Conservation (phyloP, 2,888 invertebrate species). For the Prosopocoilus inquinatus region DNA sequence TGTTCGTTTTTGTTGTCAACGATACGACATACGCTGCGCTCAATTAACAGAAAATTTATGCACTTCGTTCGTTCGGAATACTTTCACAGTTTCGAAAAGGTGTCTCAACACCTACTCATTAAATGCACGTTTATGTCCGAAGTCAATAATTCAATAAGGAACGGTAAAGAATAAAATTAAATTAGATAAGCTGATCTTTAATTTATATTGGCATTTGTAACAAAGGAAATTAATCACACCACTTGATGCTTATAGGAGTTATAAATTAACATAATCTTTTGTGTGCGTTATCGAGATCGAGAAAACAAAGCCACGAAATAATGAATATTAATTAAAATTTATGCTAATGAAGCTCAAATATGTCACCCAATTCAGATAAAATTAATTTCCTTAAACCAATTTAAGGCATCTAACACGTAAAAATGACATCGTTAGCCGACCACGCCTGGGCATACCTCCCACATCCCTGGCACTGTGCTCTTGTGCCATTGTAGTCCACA, state of each 20-base stretch:
- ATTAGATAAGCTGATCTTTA: conserved; percentile 7
- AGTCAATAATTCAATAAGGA: conserved; percentile 4
- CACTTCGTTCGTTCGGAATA: no score
- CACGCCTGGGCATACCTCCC: conserved; percentile 46
- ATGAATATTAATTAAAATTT: conserved; percentile 39
- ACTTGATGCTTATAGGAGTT: conserved; percentile 2
- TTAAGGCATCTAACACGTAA: conserved; percentile 44
- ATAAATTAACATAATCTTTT: conserved; percentile 21
- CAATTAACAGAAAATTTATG: no score
- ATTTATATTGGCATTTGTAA: conserved; percentile 5
- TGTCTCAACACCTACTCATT: no score
- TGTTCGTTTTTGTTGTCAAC: no score
- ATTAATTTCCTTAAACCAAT: conserved; percentile 42
- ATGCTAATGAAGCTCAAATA: conserved; percentile 33
- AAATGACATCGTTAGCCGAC: conserved; percentile 45
- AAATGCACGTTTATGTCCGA: neutral
- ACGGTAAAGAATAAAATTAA: conserved; percentile 6
- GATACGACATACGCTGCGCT: no score
- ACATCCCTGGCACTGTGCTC: conserved; percentile 47
- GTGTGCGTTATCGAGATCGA: conserved; percentile 15
- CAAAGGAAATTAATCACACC: neutral
- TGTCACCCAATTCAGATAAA: conserved; percentile 22
- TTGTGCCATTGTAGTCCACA: conserved; percentile 48
- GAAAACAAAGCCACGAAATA: conserved; percentile 14
- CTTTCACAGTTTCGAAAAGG: no score